Percentiles rank a stretch among this genome's conserved stretches.
Conservation (phyloP, 2,888 invertebrate species). For the Hyles lineata region DNA sequence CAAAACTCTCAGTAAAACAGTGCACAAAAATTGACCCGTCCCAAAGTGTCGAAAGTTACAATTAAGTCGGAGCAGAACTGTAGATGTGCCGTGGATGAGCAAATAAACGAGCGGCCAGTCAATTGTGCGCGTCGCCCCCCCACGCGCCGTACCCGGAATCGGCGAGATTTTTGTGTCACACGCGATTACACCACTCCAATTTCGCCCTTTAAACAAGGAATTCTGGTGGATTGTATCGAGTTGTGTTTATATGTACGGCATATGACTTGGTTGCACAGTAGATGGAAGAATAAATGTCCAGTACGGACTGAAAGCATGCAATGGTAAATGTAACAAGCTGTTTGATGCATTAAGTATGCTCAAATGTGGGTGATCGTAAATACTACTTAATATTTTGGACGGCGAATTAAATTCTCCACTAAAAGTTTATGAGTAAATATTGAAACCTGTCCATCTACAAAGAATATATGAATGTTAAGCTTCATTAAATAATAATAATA, state of each 20-base stretch:
- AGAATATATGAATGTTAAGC: no score
- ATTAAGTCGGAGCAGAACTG: conserved; percentile 56
- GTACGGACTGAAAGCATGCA: no score
- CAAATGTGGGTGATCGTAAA: no score
- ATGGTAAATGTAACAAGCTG: no score
- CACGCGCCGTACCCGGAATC: conserved; percentile 60
- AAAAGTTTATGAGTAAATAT: no score
- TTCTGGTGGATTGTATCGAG: neutral
- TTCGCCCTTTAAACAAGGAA: conserved; percentile 1
- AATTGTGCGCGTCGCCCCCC: conserved; percentile 75
- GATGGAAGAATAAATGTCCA: neutral
- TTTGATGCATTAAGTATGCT: no score
- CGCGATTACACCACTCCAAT: conserved; percentile 7
- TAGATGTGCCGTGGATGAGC: conserved; percentile 29
- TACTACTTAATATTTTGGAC: no score
- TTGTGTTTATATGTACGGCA: neutral
- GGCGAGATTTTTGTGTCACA: conserved; percentile 21
- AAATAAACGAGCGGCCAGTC: conserved; percentile 61
- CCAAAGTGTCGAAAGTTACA: conserved; percentile 62
- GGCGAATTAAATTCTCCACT: no score
- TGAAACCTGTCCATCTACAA: no score
- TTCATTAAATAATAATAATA: no score
- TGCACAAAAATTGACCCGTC: neutral
- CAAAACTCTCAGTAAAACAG: neutral
- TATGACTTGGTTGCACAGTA: neutral